Percentiles rank a stretch among this genome's conserved stretches.
Conservation (phyloP, 2,888 invertebrate species). For the Pachydiplax longipennis region DNA sequence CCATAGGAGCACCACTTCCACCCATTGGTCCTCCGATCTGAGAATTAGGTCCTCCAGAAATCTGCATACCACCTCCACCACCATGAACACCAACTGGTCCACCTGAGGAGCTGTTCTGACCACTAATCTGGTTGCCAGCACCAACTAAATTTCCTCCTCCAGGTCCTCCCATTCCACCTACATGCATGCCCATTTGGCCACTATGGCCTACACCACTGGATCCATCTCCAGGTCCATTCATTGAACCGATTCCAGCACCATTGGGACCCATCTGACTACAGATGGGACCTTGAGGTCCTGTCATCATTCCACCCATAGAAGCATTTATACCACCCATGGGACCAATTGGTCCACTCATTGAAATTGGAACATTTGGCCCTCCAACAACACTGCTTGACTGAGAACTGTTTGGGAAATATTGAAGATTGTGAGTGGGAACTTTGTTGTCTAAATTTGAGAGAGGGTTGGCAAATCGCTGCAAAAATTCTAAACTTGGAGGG, state of each 20-base stretch:
- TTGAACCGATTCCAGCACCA: slow-evolving; percentile 43
- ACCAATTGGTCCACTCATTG: slow-evolving; percentile 54
- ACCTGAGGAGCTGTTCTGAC: slow-evolving; percentile 34
- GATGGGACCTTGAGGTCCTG: slow-evolving; percentile 53
- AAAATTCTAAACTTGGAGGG: slow-evolving; percentile 88
- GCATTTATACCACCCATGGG: slow-evolving; percentile 58
- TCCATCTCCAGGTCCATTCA: slow-evolving; percentile 49
- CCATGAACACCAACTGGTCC: slow-evolving; percentile 53
- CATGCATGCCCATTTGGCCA: slow-evolving; percentile 62
- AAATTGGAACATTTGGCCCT: slow-evolving; percentile 51
- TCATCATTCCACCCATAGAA: slow-evolving; percentile 49
- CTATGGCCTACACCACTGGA: slow-evolving; percentile 51
- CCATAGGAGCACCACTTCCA: slow-evolving; percentile 62
- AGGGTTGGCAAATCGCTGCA: slow-evolving; percentile 88
- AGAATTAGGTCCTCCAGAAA: slow-evolving; percentile 50
- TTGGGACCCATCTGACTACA: slow-evolving; percentile 52
- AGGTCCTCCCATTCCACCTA: slow-evolving; percentile 58
- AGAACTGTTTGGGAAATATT: slow-evolving; percentile 74
- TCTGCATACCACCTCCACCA: slow-evolving; percentile 46
- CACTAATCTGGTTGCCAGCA: slow-evolving; percentile 57
- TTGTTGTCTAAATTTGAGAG: slow-evolving; percentile 74
- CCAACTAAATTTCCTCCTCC: slow-evolving; percentile 58
- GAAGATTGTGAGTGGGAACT: slow-evolving; percentile 74
- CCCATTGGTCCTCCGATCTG: slow-evolving; percentile 55
- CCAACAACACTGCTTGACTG: slow-evolving; percentile 64